Conservation (phyloP, 2,113 vertebrate genomes). For the Orthonyx spaldingii region DNA sequence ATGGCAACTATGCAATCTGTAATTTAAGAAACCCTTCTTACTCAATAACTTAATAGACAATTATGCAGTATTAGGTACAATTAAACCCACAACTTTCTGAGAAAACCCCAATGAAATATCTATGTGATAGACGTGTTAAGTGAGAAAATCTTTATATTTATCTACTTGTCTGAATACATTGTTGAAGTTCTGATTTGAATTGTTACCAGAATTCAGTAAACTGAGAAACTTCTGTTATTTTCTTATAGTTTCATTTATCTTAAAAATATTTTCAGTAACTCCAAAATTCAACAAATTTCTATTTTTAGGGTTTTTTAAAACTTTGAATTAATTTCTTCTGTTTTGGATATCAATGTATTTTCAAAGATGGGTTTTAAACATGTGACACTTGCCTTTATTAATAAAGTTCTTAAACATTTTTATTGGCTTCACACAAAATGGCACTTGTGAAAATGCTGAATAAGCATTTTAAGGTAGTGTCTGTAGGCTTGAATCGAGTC, state of each 20-base stretch:
- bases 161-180: neutral
- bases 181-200: neutral
- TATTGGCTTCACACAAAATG: neutral
- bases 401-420: neutral
- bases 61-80: constrained; percentile 10
- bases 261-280: neutral
- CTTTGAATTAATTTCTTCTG: neutral
- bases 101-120: constrained; percentile 34
- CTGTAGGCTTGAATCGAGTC: neutral
- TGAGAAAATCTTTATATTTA: neutral
- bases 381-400: neutral
- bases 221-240: neutral
- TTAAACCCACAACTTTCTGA: constrained; percentile 22
- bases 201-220: neutral
- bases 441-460: neutral
- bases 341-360: neutral
- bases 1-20: neutral
- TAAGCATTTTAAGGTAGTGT: neutral
- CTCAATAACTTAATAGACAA: constrained; percentile 58
- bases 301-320: fast-evolving
- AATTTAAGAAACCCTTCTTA: constrained; percentile 39
- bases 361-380: neutral
- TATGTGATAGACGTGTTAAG: neutral
- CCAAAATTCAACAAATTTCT: neutral
- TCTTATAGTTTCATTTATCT: neutral